Evolutionary conservation across 1,140 invertebrate species (phyloP).

Genomic region (Grapholita molesta): DNA sequence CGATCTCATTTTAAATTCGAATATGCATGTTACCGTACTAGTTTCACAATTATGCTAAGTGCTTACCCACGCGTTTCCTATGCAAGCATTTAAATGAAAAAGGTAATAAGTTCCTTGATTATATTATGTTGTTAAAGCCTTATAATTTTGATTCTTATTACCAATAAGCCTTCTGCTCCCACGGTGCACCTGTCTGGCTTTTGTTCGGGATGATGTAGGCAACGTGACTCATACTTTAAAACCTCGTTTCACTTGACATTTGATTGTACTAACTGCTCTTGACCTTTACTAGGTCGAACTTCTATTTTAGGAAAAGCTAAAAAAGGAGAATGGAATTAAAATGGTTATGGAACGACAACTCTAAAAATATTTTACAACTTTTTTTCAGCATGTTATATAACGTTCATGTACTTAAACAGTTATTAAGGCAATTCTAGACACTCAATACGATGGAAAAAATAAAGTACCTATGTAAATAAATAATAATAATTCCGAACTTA

Average conservation of each 20-base stretch:
- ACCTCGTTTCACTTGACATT: conserved; percentile 1
- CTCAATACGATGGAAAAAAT: no score
- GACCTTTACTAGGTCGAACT: neutral
- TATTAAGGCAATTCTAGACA: no score
- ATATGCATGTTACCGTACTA: neutral
- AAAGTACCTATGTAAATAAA: no score
- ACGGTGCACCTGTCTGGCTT: neutral
- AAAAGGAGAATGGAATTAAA: neutral
- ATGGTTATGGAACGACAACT: neutral
- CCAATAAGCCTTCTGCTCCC: neutral
- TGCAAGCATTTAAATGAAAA: neutral
- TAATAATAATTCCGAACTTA: no score
- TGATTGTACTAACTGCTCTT: neutral
- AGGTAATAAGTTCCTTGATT: neutral
- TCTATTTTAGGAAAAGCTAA: neutral
- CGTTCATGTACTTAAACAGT: no score
- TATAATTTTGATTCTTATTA: neutral
- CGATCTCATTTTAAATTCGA: neutral
- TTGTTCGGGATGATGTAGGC: conserved; percentile 8
- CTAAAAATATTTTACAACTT: no score
- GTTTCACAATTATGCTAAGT: conserved; percentile 3
- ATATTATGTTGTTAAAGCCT: neutral
- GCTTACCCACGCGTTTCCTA: neutral
- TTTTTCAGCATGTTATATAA: no score
- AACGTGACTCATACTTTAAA: conserved; percentile 7